Conservation (phyloP, 2,797 vertebrate genomes). For the Hephaestus fuliginosus region DNA sequence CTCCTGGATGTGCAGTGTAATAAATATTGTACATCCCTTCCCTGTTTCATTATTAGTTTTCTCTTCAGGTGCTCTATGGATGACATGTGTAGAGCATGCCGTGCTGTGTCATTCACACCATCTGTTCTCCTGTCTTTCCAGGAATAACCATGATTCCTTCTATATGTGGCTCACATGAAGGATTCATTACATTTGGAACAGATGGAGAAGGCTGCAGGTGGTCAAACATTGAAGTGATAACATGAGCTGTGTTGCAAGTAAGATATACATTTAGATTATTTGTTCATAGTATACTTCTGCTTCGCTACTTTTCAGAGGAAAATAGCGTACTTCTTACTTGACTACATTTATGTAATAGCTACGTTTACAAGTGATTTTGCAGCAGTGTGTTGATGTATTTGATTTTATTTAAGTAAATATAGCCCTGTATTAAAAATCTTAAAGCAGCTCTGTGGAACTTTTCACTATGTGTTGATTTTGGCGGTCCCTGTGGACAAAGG, state of each 20-base stretch:
- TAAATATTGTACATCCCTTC: not conserved
- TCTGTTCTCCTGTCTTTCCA: slow-evolving; percentile 37
- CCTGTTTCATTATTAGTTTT: slow-evolving; percentile 12
- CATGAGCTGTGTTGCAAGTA: not conserved
- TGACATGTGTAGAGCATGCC: slow-evolving; percentile 29
- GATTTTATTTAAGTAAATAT: not conserved
- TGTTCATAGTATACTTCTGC: not conserved
- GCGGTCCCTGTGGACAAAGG: too few species aligned
- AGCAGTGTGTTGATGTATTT: not conserved
- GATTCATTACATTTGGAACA: slow-evolving; percentile 40
- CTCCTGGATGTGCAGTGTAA: not conserved
- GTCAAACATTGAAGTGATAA: slow-evolving; percentile 14
- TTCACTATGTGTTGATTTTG: too few species aligned
- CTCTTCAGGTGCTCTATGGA: slow-evolving; percentile 16
- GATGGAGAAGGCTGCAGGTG: slow-evolving; percentile 48
- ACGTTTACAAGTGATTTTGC: not conserved
- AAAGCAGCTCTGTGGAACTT: too few species aligned
- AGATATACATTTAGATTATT: not conserved
- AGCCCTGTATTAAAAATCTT: not conserved
- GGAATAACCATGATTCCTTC: slow-evolving; percentile 25
- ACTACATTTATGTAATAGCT: not conserved
- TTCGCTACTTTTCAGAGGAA: not conserved
- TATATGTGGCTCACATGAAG: slow-evolving; percentile 36
- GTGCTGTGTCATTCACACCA: slow-evolving; percentile 51
- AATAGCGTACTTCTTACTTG: not conserved